phyloP scores from a whole-genome alignment of 2,113 vertebrate species.

The Vanacampus margaritifer region DNA sequence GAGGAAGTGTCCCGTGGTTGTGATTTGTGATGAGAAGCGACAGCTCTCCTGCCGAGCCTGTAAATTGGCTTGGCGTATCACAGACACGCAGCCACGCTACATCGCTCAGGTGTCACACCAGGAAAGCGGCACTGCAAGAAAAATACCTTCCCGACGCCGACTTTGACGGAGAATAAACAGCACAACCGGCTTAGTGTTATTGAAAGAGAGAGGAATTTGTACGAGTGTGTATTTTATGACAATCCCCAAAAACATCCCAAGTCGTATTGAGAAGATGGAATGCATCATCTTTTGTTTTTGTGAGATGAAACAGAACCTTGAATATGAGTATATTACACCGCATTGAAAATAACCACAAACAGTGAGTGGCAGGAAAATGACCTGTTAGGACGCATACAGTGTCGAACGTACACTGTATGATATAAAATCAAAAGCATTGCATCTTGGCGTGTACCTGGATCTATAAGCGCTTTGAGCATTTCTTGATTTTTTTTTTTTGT shows the following conservation, averaged over 20 bases:
- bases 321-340: neutral
- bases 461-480: neutral
- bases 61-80: constrained; percentile 74
- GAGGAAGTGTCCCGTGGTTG: constrained; percentile 64
- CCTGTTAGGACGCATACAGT: constrained; percentile 19
- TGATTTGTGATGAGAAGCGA: constrained; percentile 68
- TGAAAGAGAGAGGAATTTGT: constrained; percentile 57
- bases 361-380: constrained; percentile 28
- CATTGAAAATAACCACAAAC: neutral
- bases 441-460: neutral
- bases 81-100: constrained; percentile 71
- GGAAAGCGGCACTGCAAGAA: constrained; percentile 63
- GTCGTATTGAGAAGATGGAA: constrained; percentile 30
- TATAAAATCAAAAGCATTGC: no score
- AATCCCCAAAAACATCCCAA: constrained; percentile 19
- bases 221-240: constrained; percentile 39
- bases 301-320: neutral
- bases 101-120: constrained; percentile 72
- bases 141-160: constrained; percentile 67
- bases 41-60: constrained; percentile 67
- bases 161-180: constrained; percentile 70
- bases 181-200: constrained; percentile 55
- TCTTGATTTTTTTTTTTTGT: neutral
- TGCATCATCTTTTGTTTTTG: constrained; percentile 8
- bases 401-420: constrained; percentile 8